These are phyloP conservation scores for Amphiura filiformis DNA, from an alignment of 35 echinoderm and acorn worm genomes.

Conservation along the genomic window DNA sequence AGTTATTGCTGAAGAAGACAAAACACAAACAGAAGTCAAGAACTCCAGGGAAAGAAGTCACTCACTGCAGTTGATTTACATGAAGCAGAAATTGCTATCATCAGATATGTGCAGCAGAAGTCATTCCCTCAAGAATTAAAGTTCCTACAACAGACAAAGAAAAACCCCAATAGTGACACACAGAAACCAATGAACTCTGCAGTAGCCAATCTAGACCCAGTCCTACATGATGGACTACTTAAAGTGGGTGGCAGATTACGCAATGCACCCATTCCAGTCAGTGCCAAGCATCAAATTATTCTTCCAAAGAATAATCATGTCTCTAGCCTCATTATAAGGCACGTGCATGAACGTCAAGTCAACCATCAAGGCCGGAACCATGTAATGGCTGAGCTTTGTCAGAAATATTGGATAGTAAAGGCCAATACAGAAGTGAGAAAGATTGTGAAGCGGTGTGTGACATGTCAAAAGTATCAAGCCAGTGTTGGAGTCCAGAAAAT, in stretches of 20 bases:
- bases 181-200: neutral
- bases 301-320: conserved; percentile 49
- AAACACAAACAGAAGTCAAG: neutral
- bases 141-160: neutral
- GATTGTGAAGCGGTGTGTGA: neutral
- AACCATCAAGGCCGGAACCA: conserved; percentile 39
- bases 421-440: neutral
- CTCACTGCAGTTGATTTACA: conserved; percentile 9
- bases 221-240: conserved; percentile 14
- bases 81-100: conserved; percentile 13
- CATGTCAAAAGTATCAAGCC: neutral
- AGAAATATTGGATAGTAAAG: conserved; percentile 48
- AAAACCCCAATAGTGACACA: neutral
- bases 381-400: conserved; percentile 29
- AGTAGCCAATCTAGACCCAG: conserved; percentile 1
- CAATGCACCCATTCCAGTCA: conserved; percentile 45
- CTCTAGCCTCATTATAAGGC: conserved; percentile 23
- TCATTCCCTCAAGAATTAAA: neutral
- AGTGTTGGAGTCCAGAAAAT: conserved; percentile 31
- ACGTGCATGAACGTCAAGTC: neutral
- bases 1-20: neutral
- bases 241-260: conserved; percentile 37
- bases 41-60: neutral
- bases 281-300: conserved; percentile 34
- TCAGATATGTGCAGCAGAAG: neutral